Percentiles rank a stretch among this genome's conserved stretches.
Evolutionary conservation across 2,888 invertebrate species (phyloP).

Genomic region (Eupithecia abbreviata): DNA sequence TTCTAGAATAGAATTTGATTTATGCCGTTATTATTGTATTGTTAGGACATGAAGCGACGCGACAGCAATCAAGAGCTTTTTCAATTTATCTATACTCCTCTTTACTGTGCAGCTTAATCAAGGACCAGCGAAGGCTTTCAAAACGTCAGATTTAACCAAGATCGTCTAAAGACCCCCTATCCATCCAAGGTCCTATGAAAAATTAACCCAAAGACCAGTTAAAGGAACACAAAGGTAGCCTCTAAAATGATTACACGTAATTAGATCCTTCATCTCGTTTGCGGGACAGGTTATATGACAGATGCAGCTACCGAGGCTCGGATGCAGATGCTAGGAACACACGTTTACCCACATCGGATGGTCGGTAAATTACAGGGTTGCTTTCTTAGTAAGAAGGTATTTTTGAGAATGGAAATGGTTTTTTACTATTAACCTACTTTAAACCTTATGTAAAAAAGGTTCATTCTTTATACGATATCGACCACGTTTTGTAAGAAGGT

Average conservation of each 20-base stretch:
- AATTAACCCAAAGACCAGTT: background rate
- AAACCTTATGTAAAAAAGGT: background rate
- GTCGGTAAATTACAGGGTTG: background rate
- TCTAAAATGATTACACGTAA: slow-evolving; percentile 18
- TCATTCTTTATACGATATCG: background rate
- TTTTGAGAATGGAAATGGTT: background rate
- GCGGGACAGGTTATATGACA: slow-evolving; percentile 29
- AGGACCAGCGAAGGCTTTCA: background rate
- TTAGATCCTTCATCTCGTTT: slow-evolving; percentile 17
- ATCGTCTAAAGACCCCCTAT: background rate
- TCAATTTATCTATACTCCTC: background rate
- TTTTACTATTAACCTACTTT: background rate
- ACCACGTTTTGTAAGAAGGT: too few relatives aligned
- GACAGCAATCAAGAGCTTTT: background rate
- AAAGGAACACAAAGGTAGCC: background rate
- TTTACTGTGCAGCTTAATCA: background rate
- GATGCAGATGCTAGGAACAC: slow-evolving; percentile 16
- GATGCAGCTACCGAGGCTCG: slow-evolving; percentile 24
- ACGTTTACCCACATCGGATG: background rate
- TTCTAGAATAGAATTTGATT: background rate
- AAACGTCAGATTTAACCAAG: background rate
- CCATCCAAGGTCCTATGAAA: background rate
- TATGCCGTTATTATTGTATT: background rate
- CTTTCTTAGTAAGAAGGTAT: background rate
- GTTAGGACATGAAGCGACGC: background rate